A percentile compares a stretch with the other conserved stretches of the same genome.
These are phyloP conservation scores for Heliconius cydno DNA, from an alignment of 2,888 invertebrate genomes.

Conservation along the genomic window DNA sequence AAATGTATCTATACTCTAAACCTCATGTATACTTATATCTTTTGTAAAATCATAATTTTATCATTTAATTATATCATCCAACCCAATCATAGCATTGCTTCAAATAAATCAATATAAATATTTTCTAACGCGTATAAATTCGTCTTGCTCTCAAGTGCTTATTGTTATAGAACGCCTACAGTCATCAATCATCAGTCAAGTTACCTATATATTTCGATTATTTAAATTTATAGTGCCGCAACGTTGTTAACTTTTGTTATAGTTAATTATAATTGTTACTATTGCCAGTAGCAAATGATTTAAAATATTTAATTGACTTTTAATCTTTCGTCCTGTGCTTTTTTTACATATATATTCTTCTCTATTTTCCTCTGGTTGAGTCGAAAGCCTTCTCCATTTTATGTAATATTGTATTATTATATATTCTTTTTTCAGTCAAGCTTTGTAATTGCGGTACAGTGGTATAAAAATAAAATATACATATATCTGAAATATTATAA, in stretches of 20 bases:
- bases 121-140: not conserved
- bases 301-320: not conserved
- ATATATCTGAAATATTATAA: no score
- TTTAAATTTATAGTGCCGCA: constrained; percentile 4
- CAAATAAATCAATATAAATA: constrained; percentile 4
- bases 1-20: not conserved
- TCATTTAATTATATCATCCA: not conserved
- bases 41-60: not conserved
- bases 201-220: not conserved
- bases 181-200: not conserved
- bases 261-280: not conserved
- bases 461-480: no score
- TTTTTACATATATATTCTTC: not conserved
- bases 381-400: not conserved
- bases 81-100: not conserved
- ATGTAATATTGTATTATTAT: no score
- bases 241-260: not conserved
- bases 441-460: no score
- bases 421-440: no score
- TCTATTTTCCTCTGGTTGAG: not conserved
- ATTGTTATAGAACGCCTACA: constrained; percentile 7
- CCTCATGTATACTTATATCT: not conserved
- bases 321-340: not conserved
- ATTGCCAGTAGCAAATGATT: not conserved
- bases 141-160: not conserved